Conservation (phyloP, 2,797 vertebrate species). For the Gallirallus australis region DNA sequence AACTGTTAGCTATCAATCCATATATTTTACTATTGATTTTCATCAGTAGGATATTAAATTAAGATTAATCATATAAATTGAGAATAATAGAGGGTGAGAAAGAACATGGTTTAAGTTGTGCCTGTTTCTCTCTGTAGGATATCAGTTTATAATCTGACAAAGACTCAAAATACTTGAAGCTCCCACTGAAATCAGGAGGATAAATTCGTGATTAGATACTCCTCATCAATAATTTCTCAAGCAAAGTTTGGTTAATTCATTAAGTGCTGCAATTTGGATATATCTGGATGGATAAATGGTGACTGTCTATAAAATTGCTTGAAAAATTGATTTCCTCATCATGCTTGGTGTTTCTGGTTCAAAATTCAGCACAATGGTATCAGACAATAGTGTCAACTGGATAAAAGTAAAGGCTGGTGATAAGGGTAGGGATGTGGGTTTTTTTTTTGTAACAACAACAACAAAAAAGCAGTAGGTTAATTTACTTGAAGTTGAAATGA, state of each 20-base stretch:
- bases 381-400: background rate
- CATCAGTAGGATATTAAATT: background rate
- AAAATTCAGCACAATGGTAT: background rate
- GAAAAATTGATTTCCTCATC: background rate
- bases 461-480: background rate
- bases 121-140: background rate
- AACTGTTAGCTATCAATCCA: background rate
- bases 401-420: background rate
- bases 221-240: background rate
- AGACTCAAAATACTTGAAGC: background rate
- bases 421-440: background rate
- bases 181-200: background rate
- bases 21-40: background rate
- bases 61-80: background rate
- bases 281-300: background rate
- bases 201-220: background rate
- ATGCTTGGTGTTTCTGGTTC: background rate
- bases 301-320: background rate
- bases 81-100: background rate
- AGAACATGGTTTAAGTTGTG: background rate
- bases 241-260: background rate
- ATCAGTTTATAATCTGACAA: background rate
- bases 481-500: background rate
- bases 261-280: background rate
- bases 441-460: background rate